These are phyloP conservation scores for Nyctalus aviator DNA, from an alignment of 2,797 vertebrate genomes.

Conservation along the genomic window DNA sequence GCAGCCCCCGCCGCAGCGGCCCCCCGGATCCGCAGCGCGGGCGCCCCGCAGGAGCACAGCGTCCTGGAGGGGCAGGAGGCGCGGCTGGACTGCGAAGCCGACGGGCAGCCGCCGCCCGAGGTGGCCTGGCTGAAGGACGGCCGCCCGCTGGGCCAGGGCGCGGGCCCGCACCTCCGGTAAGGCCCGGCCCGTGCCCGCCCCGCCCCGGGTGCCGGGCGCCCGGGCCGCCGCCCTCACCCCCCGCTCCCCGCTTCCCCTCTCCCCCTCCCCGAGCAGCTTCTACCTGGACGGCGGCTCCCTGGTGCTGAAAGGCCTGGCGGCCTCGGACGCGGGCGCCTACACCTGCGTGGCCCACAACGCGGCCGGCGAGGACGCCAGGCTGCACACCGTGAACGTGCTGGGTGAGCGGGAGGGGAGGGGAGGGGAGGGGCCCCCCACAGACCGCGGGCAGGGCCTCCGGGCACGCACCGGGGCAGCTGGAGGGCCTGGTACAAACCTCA, in stretches of 20 bases:
- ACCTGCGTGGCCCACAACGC: conserved; percentile 92
- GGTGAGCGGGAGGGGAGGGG: conserved; percentile 85
- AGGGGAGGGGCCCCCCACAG: neutral
- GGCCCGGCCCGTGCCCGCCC: neutral
- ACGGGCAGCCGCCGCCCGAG: conserved; percentile 90
- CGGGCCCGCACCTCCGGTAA: conserved; percentile 86
- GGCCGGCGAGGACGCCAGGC: conserved; percentile 90
- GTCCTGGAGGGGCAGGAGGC: conserved; percentile 88
- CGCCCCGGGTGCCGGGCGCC: rapidly evolving
- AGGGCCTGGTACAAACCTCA: neutral
- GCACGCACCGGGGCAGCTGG: neutral
- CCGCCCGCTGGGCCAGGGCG: conserved; percentile 85
- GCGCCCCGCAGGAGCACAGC: conserved; percentile 89
- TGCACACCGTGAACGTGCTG: conserved; percentile 91
- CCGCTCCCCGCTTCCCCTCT: neutral
- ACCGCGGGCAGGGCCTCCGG: neutral
- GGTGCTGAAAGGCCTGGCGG: conserved; percentile 88
- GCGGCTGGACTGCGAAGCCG: conserved; percentile 90
- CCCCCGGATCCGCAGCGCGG: conserved; percentile 89
- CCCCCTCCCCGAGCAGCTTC: conserved; percentile 83
- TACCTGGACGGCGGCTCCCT: conserved; percentile 89
- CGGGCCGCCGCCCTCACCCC: rapidly evolving
- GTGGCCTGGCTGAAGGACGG: conserved; percentile 95
- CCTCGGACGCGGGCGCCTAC: conserved; percentile 92
- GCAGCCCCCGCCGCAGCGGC: conserved; percentile 83